Conservation (phyloP, 2,888 invertebrate species). For the Theristus sp. region DNA sequence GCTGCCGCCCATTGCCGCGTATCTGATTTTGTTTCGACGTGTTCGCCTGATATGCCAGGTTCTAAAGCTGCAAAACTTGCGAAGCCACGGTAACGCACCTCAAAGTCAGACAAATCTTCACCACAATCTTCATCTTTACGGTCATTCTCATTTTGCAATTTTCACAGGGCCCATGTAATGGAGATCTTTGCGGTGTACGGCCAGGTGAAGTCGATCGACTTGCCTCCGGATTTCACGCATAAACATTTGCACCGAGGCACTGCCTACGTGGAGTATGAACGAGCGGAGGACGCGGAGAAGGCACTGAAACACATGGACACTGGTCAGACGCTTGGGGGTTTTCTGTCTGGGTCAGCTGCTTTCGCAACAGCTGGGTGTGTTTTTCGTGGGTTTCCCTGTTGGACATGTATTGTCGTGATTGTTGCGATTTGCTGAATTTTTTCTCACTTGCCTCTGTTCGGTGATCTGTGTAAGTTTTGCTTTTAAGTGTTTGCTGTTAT, state of each 20-base stretch:
- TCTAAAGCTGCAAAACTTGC: no score
- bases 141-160: no score
- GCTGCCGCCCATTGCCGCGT: no score
- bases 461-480: no score
- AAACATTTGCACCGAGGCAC: conserved; percentile 71
- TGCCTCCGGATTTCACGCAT: conserved; percentile 69
- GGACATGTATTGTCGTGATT: neutral
- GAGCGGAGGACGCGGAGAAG: conserved; percentile 84
- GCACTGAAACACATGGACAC: conserved; percentile 99
- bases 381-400: neutral
- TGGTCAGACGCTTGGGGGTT: conserved; percentile 39
- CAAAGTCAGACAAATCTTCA: no score
- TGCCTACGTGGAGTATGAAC: conserved; percentile 83
- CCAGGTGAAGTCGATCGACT: conserved; percentile 63
- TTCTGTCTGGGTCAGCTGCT: conserved; percentile 1
- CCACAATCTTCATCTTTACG: no score
- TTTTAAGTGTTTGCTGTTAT: no score
- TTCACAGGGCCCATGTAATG: conserved; percentile 49
- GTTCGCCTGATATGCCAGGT: neutral
- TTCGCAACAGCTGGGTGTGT: neutral
- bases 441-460: no score
- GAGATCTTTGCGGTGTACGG: conserved; percentile 61
- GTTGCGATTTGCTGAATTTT: neutral
- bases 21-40: no score
- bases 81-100: no score